phyloP scores from a whole-genome alignment of 2,797 vertebrate genomes.

The Sylvilagus floridanus region DNA sequence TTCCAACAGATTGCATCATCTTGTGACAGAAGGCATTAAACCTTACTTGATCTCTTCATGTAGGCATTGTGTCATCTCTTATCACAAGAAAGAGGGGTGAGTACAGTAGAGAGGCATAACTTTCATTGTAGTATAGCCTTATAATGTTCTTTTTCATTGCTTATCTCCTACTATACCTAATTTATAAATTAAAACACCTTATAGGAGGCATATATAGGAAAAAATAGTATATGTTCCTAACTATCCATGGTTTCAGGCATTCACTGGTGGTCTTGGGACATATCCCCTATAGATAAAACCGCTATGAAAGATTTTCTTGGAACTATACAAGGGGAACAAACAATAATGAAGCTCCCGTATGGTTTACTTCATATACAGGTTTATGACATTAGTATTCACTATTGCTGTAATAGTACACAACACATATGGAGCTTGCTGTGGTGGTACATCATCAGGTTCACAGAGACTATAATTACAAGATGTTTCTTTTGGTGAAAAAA shows the following conservation, averaged over 20 bases:
- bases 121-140: not conserved
- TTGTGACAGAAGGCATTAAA: too few relatives aligned
- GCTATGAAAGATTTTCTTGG: slow-evolving; percentile 16
- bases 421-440: not conserved
- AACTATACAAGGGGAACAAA: not conserved
- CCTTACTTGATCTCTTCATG: too few relatives aligned
- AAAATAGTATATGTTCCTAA: not conserved
- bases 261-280: not conserved
- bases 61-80: too few relatives aligned
- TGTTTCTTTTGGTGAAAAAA: too few relatives aligned
- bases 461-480: too few relatives aligned
- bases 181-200: not conserved
- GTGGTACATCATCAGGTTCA: too few relatives aligned
- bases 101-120: not conserved
- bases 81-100: too few relatives aligned
- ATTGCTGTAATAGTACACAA: not conserved
- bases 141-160: not conserved
- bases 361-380: slow-evolving; percentile 14
- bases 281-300: not conserved
- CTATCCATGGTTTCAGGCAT: not conserved
- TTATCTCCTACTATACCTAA: not conserved
- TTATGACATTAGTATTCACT: slow-evolving; percentile 30
- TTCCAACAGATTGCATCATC: too few relatives aligned
- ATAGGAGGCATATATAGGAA: not conserved
- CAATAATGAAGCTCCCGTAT: not conserved